Conservation (phyloP, 1,140 invertebrate genomes). For the Magallana angulata region DNA sequence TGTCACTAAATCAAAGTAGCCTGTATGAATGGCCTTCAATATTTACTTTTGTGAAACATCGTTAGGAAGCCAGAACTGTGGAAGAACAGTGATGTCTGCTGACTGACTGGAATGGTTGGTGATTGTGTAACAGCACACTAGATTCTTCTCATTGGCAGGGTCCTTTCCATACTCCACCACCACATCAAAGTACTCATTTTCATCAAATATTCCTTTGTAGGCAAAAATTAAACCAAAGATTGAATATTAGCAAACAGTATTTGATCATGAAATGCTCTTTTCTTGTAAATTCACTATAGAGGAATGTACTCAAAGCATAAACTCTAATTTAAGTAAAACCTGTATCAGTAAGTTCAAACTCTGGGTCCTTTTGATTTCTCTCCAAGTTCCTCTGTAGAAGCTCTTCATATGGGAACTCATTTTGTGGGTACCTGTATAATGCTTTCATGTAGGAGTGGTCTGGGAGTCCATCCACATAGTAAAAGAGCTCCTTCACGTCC, state of each 20-base stretch:
- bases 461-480: conserved; percentile 78
- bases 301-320: no score
- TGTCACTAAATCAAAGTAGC: no score
- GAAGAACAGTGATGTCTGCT: conserved; percentile 71
- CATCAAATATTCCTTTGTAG: conserved; percentile 75
- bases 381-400: conserved; percentile 71
- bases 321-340: conserved; percentile 61
- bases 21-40: no score
- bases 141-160: conserved; percentile 72
- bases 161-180: conserved; percentile 71
- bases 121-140: conserved; percentile 73
- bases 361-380: conserved; percentile 69
- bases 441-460: conserved; percentile 79
- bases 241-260: no score
- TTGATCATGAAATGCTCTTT: not conserved
- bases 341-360: conserved; percentile 79
- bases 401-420: conserved; percentile 76
- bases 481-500: conserved; percentile 80
- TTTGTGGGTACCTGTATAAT: conserved; percentile 80
- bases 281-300: not conserved
- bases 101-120: conserved; percentile 69
- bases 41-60: no score
- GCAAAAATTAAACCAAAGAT: not conserved
- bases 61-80: conserved; percentile 61
- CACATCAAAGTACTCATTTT: conserved; percentile 78